Conservation (phyloP, 2,113 vertebrate genomes). For the Gnathonemus echidnorhynchus region DNA sequence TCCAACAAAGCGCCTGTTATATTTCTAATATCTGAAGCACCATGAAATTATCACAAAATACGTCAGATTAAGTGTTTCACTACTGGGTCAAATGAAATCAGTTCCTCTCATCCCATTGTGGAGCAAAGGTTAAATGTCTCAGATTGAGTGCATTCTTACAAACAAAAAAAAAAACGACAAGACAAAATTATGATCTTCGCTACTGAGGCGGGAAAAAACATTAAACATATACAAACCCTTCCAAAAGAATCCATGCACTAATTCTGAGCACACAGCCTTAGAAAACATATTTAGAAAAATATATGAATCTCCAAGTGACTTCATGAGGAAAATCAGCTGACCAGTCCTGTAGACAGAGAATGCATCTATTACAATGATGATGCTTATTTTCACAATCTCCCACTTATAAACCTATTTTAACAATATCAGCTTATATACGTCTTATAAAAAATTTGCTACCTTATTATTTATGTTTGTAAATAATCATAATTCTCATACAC, state of each 20-base stretch:
- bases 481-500: not conserved
- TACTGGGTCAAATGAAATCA: not conserved
- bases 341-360: slow-evolving; percentile 51
- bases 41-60: not conserved
- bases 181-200: not conserved
- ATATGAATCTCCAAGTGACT: not conserved
- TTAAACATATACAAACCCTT: not conserved
- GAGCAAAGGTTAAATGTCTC: not conserved
- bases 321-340: slow-evolving; percentile 52
- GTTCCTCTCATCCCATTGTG: not conserved
- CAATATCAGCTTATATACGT: not conserved
- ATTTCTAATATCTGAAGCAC: not conserved
- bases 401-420: not conserved
- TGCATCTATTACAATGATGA: not conserved
- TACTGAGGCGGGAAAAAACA: not conserved
- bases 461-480: not conserved
- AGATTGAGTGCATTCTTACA: not conserved
- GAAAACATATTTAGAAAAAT: slow-evolving; percentile 13
- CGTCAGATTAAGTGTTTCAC: not conserved
- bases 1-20: not conserved
- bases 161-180: not conserved
- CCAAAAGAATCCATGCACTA: not conserved
- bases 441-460: not conserved
- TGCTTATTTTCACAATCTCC: not conserved
- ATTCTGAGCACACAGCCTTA: not conserved